phyloP scores from a whole-genome alignment of 2,888 invertebrate genomes.

The Galerucella nymphaeae region DNA sequence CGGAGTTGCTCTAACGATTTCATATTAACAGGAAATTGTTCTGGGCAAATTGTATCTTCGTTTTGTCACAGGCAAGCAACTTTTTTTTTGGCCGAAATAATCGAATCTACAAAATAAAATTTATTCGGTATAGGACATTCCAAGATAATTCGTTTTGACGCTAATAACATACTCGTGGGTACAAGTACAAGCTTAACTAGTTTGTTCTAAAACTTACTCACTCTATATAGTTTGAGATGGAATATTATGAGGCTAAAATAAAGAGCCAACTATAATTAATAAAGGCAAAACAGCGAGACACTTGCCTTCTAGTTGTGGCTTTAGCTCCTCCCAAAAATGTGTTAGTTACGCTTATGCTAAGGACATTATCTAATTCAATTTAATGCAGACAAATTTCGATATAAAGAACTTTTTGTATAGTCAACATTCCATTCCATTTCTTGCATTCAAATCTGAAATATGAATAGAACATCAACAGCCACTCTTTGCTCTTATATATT shows the following conservation, averaged over 20 bases:
- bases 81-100: not conserved
- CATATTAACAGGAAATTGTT: slow-evolving; percentile 20
- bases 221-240: not conserved
- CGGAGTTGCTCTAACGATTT: slow-evolving; percentile 19
- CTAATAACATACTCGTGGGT: too few relatives aligned
- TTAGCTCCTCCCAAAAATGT: too few relatives aligned
- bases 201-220: too few relatives aligned
- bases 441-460: slow-evolving; percentile 18
- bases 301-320: too few relatives aligned
- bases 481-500: slow-evolving; percentile 12
- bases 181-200: too few relatives aligned
- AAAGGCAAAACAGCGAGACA: too few relatives aligned
- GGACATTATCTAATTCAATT: slow-evolving; percentile 28
- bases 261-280: too few relatives aligned
- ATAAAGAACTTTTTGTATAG: slow-evolving; percentile 29
- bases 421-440: slow-evolving; percentile 6
- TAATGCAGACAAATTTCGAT: slow-evolving; percentile 24
- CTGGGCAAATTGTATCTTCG: slow-evolving; percentile 8
- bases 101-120: too few relatives aligned
- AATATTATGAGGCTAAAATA: too few relatives aligned
- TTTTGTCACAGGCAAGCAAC: not conserved
- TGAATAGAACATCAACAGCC: slow-evolving; percentile 5
- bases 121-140: too few relatives aligned
- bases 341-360: too few relatives aligned
- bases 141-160: too few relatives aligned